phyloP scores from a whole-genome alignment of 2,797 vertebrate genomes.

The Hippocampus kuda region DNA sequence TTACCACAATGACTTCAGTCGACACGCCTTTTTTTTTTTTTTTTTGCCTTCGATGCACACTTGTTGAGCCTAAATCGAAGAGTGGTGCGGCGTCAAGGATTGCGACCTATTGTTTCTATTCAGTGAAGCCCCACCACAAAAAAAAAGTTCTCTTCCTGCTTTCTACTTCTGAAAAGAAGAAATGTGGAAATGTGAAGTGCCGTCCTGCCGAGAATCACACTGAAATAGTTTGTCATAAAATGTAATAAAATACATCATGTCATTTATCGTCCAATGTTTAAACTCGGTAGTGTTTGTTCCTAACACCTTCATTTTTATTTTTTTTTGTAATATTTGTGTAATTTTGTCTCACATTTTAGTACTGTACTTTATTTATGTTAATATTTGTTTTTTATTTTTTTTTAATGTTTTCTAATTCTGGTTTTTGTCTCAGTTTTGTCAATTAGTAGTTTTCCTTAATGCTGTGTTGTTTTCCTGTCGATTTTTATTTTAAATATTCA shows the following conservation, averaged over 20 bases:
- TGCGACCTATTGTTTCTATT: neutral
- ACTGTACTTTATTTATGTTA: neutral
- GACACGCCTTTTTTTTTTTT: neutral
- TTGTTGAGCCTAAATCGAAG: neutral
- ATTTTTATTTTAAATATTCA: too few species aligned
- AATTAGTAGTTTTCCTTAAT: too few species aligned
- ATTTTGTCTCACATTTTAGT: neutral
- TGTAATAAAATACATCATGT: neutral
- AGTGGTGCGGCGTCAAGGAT: neutral
- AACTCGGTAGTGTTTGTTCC: neutral
- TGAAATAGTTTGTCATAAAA: neutral
- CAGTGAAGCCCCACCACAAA: neutral
- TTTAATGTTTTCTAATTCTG: too few species aligned
- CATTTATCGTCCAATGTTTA: too few species aligned
- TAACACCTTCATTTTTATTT: neutral
- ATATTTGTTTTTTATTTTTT: too few species aligned
- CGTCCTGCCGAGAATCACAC: too few species aligned
- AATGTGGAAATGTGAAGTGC: too few species aligned
- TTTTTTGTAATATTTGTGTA: neutral
- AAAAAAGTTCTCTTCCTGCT: neutral
- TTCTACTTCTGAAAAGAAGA: neutral
- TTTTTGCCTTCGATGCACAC: too few species aligned
- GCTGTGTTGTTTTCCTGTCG: too few species aligned
- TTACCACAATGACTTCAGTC: slow-evolving; percentile 24
- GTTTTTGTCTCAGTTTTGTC: too few species aligned